Evolutionary conservation across 1,140 invertebrate species (phyloP).

Genomic region (Dreissena rostriformis): DNA sequence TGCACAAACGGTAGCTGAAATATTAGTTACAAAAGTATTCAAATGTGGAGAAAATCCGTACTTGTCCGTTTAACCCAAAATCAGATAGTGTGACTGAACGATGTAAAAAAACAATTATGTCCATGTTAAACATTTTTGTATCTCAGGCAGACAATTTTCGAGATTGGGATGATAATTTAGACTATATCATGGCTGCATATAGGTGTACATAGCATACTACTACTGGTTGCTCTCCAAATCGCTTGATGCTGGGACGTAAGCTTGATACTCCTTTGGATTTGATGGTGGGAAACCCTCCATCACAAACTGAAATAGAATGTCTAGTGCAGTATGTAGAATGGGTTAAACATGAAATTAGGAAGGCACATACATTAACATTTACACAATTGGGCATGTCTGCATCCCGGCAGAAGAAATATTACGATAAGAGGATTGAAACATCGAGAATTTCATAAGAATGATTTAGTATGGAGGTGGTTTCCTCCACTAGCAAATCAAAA

Average conservation of each 20-base stretch:
- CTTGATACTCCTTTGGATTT: slow-evolving; percentile 49
- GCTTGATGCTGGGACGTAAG: slow-evolving; percentile 45
- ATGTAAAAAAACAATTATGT: background rate
- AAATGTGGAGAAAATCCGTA: background rate
- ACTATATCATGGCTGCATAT: slow-evolving; percentile 62
- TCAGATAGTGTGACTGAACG: slow-evolving; percentile 17
- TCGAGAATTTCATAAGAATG: slow-evolving; percentile 35
- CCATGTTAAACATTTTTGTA: slow-evolving; percentile 24
- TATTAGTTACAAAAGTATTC: slow-evolving; percentile 10
- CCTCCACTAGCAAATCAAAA: slow-evolving; percentile 29
- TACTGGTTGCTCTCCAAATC: slow-evolving; percentile 61
- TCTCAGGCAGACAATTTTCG: slow-evolving; percentile 42
- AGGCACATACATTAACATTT: slow-evolving; percentile 16
- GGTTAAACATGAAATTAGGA: slow-evolving; percentile 3
- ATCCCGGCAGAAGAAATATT: slow-evolving; percentile 55
- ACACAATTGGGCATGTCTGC: slow-evolving; percentile 21
- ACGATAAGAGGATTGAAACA: slow-evolving; percentile 58
- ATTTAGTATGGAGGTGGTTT: slow-evolving; percentile 62
- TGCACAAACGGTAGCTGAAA: slow-evolving; percentile 14
- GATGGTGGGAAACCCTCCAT: slow-evolving; percentile 26
- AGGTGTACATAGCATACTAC: slow-evolving; percentile 55
- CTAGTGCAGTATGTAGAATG: slow-evolving; percentile 42
- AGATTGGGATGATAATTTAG: slow-evolving; percentile 68
- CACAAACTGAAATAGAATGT: slow-evolving; percentile 10
- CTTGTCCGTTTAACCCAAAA: slow-evolving; percentile 16